These are phyloP conservation scores for Porites lutea DNA, from an alignment of 64 coral and sea anemone genomes.

Conservation along the genomic window DNA sequence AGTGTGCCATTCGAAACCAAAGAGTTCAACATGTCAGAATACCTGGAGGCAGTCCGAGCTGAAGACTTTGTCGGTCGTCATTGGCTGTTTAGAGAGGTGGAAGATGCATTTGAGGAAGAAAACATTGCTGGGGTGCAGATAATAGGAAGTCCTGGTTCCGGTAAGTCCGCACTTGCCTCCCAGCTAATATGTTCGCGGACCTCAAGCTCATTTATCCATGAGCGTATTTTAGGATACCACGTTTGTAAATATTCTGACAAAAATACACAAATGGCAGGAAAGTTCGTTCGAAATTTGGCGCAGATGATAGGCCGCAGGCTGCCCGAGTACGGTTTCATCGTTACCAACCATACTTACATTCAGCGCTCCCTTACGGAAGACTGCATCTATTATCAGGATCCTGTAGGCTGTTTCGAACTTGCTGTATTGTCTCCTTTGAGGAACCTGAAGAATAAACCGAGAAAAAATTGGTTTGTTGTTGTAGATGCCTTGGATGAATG, in stretches of 20 bases:
- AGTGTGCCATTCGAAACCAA: constrained; percentile 13
- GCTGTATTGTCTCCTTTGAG: constrained; percentile 21
- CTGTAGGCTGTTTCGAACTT: constrained; percentile 36
- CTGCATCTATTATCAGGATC: constrained; percentile 7
- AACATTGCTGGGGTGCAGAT: constrained; percentile 14
- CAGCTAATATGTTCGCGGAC: constrained; percentile 58
- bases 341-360: background rate
- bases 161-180: constrained; percentile 62
- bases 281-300: constrained; percentile 60
- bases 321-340: constrained; percentile 29
- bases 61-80: constrained; percentile 60
- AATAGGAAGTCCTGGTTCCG: constrained; percentile 56
- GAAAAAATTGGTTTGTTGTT: constrained; percentile 8
- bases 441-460: background rate
- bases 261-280: constrained; percentile 53
- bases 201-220: constrained; percentile 53
- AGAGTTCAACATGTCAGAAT: constrained; percentile 49
- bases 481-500: constrained; percentile 68
- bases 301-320: constrained; percentile 13
- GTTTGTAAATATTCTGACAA: constrained; percentile 65
- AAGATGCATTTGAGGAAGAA: constrained; percentile 3
- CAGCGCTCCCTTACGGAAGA: background rate
- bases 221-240: constrained; percentile 63
- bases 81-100: constrained; percentile 52
- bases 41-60: constrained; percentile 26